Base-by-base conservation (phyloP, 2,797 vertebrate genomes). In the Podarcis lilfordi region DNA sequence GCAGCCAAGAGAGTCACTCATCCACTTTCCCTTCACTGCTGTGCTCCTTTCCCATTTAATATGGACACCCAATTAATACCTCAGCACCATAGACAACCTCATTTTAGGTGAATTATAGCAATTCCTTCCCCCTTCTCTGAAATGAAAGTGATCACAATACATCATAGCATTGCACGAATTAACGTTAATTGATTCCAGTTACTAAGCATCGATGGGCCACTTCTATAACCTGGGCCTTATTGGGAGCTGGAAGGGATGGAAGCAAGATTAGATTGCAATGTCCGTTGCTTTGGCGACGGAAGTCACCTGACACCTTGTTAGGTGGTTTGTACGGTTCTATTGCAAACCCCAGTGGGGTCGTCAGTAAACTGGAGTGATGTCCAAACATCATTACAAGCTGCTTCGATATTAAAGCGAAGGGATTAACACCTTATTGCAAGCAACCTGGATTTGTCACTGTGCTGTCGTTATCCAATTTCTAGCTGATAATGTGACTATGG, bases 391-490 rank as follows among this genome's bases (percentile, higher is more conserved):
- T 98, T 98, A 98, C 97, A 96, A 32, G 96, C 97, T 97, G 97
- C 98, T 97, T 97, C 96, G 96, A 99, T 99, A 99, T 99, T 99
- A 99, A 99, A 99, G 98, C 96, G 98, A 98, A 98, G 98, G 98
- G 98, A 99, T 98, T 98, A 98, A 97, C 98, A 98, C 98, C 98
- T 99, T 99, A 99, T 99, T 99, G 98, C 98, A 96, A 97, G 98
- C 98, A 98, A 98, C 98, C 97, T 98, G 98, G 98, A 99, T 99
- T 99, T 99, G 98, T 99, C 98, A 99, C 98, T 98, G 98, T 98
- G 97, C 98, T 98, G 96, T 98, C 97, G 97, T 99, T 99, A 99
- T 99, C 98, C 98, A 98, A 99, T 99, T 99, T 99, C 97, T 97
- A 98, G 96, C 97, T 94, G 92, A 96, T 98, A 98, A 98, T 98